Evolutionary conservation across 1,140 invertebrate genomes (phyloP), one percentile per base, ranked within the genome.

Genomic region (Physella acuta): DNA sequence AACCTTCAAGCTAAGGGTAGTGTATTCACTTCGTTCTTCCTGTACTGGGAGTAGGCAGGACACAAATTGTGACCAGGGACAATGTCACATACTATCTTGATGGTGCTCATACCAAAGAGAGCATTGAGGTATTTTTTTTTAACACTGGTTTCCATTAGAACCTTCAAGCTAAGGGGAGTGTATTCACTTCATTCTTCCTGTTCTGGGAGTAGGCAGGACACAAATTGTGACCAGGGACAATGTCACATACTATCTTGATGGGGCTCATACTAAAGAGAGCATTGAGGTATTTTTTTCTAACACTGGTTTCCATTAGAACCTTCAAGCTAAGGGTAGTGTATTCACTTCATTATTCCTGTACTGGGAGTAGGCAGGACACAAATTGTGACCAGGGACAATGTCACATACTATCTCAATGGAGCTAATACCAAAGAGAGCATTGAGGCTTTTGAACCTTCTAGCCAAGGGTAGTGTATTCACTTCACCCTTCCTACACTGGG

Each of bases 371-470:
- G 88, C 11, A 73, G 89, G 70, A 85, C 81, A 74, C 87, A 89
- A 73, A 79, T 78, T 17, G 61, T 88, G 62, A 73, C 74, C 36
- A 76, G 72, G 60, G 69, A 73, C 34, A 73, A 75, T 26, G 64
- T 88, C 11, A 87, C 80, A 0, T 94, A 91, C 80, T 97, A 91
- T 80, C 79, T 99, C 31, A 97, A 99, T 85, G 97, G 96, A 0
- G 97, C 97, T 4, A 97, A 99, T 81, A 99, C 97, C 0, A 73
- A 86, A 1, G 93, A 97, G 78, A 98, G 96, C 82, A 91, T 98
- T 62, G 79, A 89, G 56, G 89, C 92, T n/a, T n/a, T n/a, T n/a
- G n/a, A n/a, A n/a, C n/a, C n/a, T n/a, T n/a, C n/a, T n/a, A n/a
- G n/a, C n/a, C n/a, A n/a, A n/a, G n/a, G n/a, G n/a, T n/a, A n/a